A percentile compares a stretch with the other conserved stretches of the same genome.
Evolutionary conservation across 2,113 vertebrate species (phyloP).

Genomic region (human): DNA sequence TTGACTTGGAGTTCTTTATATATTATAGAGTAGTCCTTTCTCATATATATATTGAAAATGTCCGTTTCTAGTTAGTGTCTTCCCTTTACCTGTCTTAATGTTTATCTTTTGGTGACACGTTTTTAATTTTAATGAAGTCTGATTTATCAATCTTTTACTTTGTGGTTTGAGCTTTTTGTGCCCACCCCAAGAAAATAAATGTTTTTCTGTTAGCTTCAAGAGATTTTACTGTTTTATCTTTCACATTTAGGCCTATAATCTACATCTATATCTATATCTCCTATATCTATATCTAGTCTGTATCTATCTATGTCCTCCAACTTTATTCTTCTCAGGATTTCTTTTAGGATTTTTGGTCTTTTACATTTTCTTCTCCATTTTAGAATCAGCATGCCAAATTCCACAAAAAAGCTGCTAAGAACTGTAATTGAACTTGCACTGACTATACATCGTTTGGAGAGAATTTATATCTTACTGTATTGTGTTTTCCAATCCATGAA

Average conservation of each 20-base stretch:
- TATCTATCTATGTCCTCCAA: background rate
- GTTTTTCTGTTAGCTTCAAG: background rate
- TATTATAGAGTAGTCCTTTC: background rate
- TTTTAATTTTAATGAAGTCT: background rate
- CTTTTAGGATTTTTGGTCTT: background rate
- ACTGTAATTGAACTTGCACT: background rate
- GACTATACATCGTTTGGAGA: background rate
- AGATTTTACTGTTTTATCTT: background rate
- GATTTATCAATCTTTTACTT: background rate
- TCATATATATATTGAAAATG: background rate
- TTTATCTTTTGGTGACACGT: background rate
- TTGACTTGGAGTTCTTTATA: background rate
- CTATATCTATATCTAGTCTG: no score
- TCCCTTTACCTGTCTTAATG: background rate
- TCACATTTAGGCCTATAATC: background rate
- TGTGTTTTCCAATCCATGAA: background rate
- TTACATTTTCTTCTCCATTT: background rate
- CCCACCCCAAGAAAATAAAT: background rate
- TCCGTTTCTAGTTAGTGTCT: background rate
- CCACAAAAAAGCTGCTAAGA: background rate
- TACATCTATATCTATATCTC: background rate
- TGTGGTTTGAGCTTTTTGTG: background rate
- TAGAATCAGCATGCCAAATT: background rate
- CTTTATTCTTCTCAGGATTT: background rate
- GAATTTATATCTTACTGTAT: background rate